These are phyloP conservation scores for Loxodonta africana DNA, from an alignment of 2,113 vertebrate genomes.

Conservation along the genomic window DNA sequence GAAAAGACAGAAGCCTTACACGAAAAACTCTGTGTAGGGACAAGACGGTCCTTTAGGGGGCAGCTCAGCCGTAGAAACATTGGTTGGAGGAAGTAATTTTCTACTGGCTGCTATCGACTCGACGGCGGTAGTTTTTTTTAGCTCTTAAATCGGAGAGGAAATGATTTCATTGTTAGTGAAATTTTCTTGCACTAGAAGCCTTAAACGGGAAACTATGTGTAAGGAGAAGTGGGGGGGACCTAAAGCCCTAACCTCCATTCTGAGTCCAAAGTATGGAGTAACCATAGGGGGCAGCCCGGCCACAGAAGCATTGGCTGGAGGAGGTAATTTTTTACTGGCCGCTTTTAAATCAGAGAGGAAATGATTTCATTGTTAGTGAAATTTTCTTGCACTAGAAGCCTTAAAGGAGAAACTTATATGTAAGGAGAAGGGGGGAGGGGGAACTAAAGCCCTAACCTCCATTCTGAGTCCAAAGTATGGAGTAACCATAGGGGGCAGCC, in stretches of 20 bases:
- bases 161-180: conserved; percentile 19
- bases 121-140: no score
- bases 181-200: neutral
- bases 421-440: neutral
- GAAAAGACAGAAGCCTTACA: neutral
- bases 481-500: neutral
- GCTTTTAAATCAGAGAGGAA: conserved; percentile 39
- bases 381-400: neutral
- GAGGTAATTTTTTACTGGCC: neutral
- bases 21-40: neutral
- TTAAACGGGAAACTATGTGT: neutral
- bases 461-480: no score
- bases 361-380: conserved; percentile 19
- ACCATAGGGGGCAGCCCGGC: neutral
- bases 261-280: no score
- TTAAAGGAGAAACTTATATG: neutral
- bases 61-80: neutral
- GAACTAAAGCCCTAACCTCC: no score
- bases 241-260: no score
- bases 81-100: neutral
- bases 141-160: conserved; percentile 40
- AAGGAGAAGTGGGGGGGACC: neutral
- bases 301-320: neutral
- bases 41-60: neutral
- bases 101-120: neutral